Evolutionary conservation across 1,140 invertebrate species (phyloP).

Genomic region (Heliothis subflexa): DNA sequence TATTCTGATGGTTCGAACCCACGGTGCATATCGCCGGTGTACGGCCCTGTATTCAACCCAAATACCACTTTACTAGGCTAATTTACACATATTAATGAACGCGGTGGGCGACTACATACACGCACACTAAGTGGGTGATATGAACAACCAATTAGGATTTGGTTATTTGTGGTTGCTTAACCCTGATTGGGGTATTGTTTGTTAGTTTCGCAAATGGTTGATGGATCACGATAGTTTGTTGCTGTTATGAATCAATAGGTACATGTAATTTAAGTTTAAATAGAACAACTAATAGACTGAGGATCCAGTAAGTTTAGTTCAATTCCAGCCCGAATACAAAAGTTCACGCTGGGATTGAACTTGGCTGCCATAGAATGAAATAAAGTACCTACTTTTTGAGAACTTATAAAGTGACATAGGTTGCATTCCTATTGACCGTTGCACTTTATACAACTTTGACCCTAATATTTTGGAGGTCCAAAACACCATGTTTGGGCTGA

Average conservation of each 20-base stretch:
- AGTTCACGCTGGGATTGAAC: no score
- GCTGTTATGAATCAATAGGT: not conserved
- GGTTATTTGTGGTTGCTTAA: conserved; percentile 2
- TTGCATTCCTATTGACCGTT: no score
- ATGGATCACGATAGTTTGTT: not conserved
- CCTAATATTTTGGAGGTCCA: no score
- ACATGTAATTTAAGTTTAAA: no score
- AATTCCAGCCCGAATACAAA: no score
- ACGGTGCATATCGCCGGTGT: conserved; percentile 27
- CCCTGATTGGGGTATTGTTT: conserved; percentile 26
- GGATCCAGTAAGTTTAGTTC: no score
- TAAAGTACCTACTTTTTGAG: no score
- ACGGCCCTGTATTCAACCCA: conserved; percentile 38
- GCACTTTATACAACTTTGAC: no score
- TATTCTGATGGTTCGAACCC: not conserved
- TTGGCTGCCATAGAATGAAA: no score
- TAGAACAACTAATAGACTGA: no score
- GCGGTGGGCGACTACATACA: conserved; percentile 34
- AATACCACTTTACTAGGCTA: conserved; percentile 56
- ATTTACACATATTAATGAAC: conserved; percentile 61
- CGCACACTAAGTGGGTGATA: conserved; percentile 11
- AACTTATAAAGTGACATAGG: no score
- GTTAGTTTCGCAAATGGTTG: not conserved
- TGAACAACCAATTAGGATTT: conserved; percentile 23
- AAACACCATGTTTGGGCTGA: no score